Percentiles rank a stretch among this genome's conserved stretches.
phyloP scores from a whole-genome alignment of 2,113 vertebrate genomes.

The Sebastes schlegelii region DNA sequence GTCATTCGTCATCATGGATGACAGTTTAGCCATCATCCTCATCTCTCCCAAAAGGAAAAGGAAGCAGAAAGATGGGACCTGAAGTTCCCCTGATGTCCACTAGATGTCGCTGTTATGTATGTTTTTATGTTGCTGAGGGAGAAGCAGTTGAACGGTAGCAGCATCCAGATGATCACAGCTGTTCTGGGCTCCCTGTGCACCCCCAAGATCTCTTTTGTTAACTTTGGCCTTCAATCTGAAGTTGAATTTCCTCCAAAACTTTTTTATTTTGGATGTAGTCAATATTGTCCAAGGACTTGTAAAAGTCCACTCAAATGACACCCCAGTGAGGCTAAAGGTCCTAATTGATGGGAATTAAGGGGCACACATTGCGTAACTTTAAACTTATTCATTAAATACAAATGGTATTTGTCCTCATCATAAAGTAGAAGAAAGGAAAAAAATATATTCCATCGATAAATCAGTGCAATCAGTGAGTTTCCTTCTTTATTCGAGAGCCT shows the following conservation, averaged over 20 bases:
- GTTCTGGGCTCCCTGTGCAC: constrained; percentile 23
- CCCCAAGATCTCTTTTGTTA: constrained; percentile 17
- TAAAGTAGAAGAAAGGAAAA: neutral
- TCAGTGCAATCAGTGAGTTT: neutral
- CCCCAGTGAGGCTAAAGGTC: too few relatives aligned
- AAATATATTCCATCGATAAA: neutral
- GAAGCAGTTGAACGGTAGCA: constrained; percentile 35
- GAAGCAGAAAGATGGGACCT: neutral
- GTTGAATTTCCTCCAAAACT: neutral
- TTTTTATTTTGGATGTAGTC: neutral
- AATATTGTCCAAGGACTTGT: neutral
- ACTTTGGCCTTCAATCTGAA: neutral
- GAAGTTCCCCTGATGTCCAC: neutral
- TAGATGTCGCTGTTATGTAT: constrained; percentile 64
- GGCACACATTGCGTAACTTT: neutral
- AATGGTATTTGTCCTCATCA: neutral
- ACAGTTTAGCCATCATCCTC: too few relatives aligned
- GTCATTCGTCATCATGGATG: too few relatives aligned
- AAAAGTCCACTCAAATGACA: neutral
- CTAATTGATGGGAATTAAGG: neutral
- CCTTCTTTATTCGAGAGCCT: neutral
- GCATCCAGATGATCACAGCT: constrained; percentile 2
- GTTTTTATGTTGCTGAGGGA: constrained; percentile 24
- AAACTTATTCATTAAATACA: neutral
- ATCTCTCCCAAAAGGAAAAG: too few relatives aligned